phyloP scores from a whole-genome alignment of 1,140 invertebrate species.

The Drosophila takahashii region DNA sequence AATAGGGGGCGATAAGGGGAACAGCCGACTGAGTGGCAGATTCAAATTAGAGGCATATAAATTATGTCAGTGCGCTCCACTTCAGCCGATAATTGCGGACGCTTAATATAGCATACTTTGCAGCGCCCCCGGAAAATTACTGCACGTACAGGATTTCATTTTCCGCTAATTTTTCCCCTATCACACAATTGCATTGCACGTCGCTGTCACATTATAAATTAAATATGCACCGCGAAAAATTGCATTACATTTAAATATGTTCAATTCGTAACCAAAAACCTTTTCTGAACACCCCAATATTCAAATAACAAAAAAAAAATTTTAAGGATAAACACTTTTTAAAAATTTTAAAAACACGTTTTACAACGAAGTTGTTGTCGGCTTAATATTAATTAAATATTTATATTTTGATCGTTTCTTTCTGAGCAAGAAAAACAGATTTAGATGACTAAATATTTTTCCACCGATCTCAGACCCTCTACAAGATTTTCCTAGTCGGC shows the following conservation, averaged over 20 bases:
- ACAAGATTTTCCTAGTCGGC: conserved; percentile 10
- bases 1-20: conserved; percentile 20
- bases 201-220: conserved; percentile 3
- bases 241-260: not conserved
- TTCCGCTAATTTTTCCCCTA: not conserved
- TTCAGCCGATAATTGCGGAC: conserved; percentile 15
- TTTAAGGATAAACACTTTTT: not conserved
- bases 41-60: conserved; percentile 44
- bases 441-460: conserved; percentile 29
- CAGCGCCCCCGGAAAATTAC: conserved; percentile 15
- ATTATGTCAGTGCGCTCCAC: conserved; percentile 33
- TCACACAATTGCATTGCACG: conserved; percentile 2
- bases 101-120: conserved; percentile 25
- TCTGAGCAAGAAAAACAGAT: not conserved
- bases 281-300: not conserved
- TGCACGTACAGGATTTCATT: conserved; percentile 21
- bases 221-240: not conserved
- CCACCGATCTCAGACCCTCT: not conserved
- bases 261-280: too few relatives aligned
- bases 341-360: too few relatives aligned
- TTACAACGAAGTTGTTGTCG: too few relatives aligned
- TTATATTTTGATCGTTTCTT: not conserved
- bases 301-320: not conserved
- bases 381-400: not conserved
- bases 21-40: conserved; percentile 18